Percentiles rank a stretch among this genome's conserved stretches.
Conservation (phyloP, 1,140 invertebrate species). For the Formica exsecta region DNA sequence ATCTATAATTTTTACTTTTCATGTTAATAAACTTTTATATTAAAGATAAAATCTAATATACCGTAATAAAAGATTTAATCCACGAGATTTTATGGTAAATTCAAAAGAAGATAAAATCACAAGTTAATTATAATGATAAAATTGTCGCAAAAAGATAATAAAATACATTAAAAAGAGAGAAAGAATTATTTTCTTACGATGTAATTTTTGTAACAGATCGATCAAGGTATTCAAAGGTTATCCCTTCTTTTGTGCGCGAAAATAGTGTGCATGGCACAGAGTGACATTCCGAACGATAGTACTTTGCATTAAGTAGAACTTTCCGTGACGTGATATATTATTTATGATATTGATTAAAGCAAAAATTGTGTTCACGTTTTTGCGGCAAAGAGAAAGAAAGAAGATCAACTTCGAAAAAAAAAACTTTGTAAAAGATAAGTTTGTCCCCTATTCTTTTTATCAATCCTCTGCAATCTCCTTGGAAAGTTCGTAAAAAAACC, state of each 20-base stretch:
- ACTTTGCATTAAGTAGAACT: slow-evolving; percentile 40
- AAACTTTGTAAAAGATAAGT: background rate
- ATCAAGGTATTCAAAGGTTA: slow-evolving; percentile 43
- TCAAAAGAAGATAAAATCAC: background rate
- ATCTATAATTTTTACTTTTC: background rate
- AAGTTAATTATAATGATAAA: slow-evolving; percentile 5
- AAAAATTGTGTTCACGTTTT: background rate
- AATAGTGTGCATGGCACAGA: slow-evolving; percentile 50
- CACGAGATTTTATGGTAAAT: background rate
- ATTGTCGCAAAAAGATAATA: background rate
- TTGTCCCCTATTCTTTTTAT: background rate
- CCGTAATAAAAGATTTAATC: background rate
- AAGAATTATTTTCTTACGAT: background rate
- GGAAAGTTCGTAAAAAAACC: background rate
- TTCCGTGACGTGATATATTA: background rate
- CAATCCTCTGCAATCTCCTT: background rate
- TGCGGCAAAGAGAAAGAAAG: background rate
- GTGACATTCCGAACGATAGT: slow-evolving; percentile 26
- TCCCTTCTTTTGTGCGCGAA: slow-evolving; percentile 7
- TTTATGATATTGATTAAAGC: slow-evolving; percentile 26
- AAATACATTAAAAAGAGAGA: background rate
- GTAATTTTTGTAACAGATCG: slow-evolving; percentile 62
- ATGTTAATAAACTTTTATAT: no score
- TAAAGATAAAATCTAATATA: background rate
- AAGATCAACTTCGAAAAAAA: background rate